A percentile compares a stretch with the other conserved stretches of the same genome.
Evolutionary conservation across 2,113 vertebrate genomes (phyloP).

Genomic region (Promerops cafer): DNA sequence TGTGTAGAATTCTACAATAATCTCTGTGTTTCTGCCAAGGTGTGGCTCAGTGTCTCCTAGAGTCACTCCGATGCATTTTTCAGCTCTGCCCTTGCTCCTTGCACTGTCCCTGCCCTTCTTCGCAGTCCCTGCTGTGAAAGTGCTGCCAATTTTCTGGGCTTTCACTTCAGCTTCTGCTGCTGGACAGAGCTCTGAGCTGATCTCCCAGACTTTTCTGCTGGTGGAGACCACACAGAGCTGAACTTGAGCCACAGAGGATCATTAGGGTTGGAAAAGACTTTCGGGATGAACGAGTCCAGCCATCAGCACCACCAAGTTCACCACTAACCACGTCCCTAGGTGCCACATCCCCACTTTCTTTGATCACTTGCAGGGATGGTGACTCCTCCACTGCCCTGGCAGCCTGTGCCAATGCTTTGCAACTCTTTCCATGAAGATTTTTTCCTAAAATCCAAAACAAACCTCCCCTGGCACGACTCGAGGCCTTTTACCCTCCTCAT

Average conservation of each 20-base stretch:
- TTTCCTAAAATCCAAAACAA: not conserved
- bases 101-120: not conserved
- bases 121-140: not conserved
- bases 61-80: not conserved
- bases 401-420: not conserved
- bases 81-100: not conserved
- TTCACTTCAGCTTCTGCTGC: not conserved
- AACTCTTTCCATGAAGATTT: not conserved
- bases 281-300: not conserved
- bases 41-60: not conserved
- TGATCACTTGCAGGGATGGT: not conserved
- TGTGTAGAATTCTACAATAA: not conserved
- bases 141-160: not conserved
- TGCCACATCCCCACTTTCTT: not conserved
- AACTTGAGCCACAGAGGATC: not conserved
- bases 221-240: fast-evolving
- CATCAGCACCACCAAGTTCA: not conserved
- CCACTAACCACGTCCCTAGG: not conserved
- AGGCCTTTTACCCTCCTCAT: not conserved
- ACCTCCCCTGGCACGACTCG: fast-evolving
- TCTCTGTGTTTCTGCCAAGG: not conserved
- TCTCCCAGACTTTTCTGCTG: not conserved
- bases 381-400: not conserved
- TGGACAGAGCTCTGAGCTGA: not conserved
- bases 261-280: not conserved